Percentiles rank a stretch among this genome's conserved stretches.
phyloP scores from a whole-genome alignment of 2,888 invertebrate species.

The Drosophila gaucha region DNA sequence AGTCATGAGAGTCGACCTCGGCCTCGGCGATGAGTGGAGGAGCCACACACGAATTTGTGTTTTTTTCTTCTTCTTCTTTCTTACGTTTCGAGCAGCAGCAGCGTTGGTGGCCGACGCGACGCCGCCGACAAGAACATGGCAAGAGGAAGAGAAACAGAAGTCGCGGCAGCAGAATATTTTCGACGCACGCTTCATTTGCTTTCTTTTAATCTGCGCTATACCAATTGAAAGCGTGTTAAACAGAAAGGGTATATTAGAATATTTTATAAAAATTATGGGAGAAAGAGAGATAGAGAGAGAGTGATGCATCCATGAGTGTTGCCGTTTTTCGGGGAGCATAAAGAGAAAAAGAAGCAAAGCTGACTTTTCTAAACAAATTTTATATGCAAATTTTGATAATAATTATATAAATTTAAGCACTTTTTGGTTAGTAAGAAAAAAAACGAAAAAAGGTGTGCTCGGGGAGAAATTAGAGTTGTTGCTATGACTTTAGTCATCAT shows the following conservation, averaged over 20 bases:
- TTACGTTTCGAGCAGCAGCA: conserved; percentile 40
- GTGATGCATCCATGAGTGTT: too few relatives aligned
- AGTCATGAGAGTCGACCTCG: conserved; percentile 61
- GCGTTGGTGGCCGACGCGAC: conserved; percentile 73
- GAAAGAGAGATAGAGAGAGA: neutral
- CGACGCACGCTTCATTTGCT: conserved; percentile 14
- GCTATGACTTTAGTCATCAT: too few relatives aligned
- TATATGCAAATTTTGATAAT: too few relatives aligned
- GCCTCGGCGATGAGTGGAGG: conserved; percentile 53
- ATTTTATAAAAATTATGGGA: neutral
- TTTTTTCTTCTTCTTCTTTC: conserved; percentile 14
- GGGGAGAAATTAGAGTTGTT: too few relatives aligned
- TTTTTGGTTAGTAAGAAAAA: too few relatives aligned
- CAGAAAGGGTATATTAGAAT: neutral
- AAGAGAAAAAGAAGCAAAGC: too few relatives aligned
- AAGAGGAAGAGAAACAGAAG: conserved; percentile 14
- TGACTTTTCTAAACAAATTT: too few relatives aligned
- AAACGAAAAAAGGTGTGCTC: too few relatives aligned
- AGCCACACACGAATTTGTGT: conserved; percentile 71
- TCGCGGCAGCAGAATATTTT: conserved; percentile 20
- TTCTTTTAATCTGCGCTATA: neutral
- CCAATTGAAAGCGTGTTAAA: neutral
- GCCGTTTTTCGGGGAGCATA: too few relatives aligned
- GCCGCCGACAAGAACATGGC: conserved; percentile 23
- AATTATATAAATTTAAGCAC: too few relatives aligned